phyloP scores from a whole-genome alignment of 2,797 vertebrate genomes.

The Peromyscus attwateri region DNA sequence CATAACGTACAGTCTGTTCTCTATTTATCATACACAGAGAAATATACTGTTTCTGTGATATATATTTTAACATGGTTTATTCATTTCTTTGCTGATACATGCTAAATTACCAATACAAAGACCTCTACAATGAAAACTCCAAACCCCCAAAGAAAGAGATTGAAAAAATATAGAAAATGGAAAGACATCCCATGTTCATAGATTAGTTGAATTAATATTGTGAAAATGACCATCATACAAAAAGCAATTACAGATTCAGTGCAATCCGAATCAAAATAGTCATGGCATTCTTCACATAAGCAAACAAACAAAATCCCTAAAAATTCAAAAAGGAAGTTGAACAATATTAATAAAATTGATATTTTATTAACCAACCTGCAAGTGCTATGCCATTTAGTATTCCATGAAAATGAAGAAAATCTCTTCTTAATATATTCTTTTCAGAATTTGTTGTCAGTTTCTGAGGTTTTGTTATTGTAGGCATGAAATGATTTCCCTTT shows the following conservation, averaged over 20 bases:
- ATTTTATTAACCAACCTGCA: no score
- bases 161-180: background rate
- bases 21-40: background rate
- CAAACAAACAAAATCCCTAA: background rate
- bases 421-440: background rate
- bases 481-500: background rate
- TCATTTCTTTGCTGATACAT: background rate
- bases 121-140: background rate
- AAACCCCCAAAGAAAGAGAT: background rate
- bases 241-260: background rate
- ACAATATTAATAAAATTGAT: background rate
- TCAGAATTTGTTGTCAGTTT: background rate
- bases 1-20: background rate
- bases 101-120: conserved; percentile 12
- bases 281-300: background rate
- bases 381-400: background rate
- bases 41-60: background rate
- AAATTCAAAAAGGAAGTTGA: background rate
- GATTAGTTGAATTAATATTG: background rate
- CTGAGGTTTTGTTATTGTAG: background rate
- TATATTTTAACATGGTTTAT: background rate
- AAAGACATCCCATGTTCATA: background rate
- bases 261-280: background rate
- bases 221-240: background rate
- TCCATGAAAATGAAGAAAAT: background rate